phyloP scores from a whole-genome alignment of 2,797 vertebrate genomes.

The Coccyzus lansbergi region DNA sequence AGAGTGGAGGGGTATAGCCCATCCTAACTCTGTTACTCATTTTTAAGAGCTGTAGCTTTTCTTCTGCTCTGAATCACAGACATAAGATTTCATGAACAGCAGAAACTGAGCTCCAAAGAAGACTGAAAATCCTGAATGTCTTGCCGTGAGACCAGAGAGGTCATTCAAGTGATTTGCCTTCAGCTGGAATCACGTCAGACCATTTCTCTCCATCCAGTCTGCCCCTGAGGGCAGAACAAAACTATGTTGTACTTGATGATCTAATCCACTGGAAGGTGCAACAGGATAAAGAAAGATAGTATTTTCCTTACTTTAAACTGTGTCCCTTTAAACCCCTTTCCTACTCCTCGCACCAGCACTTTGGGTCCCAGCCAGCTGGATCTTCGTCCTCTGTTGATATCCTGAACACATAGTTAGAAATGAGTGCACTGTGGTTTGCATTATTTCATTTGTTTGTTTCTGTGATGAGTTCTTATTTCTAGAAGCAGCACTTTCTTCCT shows the following conservation, averaged over 20 bases:
- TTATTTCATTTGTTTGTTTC: slow-evolving; percentile 35
- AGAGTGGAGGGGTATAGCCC: background rate
- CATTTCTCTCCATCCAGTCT: background rate
- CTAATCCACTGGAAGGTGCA: slow-evolving; percentile 61
- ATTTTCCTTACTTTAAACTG: background rate
- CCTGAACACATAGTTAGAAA: slow-evolving; percentile 18
- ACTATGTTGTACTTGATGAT: slow-evolving; percentile 24
- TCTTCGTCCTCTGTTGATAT: background rate
- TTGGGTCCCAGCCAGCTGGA: background rate
- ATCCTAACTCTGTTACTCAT: background rate
- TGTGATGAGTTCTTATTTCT: slow-evolving; percentile 15
- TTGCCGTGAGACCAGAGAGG: accelerated
- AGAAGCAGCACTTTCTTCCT: slow-evolving; percentile 14
- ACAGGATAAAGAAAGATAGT: slow-evolving; percentile 35
- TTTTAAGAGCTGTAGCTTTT: background rate
- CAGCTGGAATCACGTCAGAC: background rate
- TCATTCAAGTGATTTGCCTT: background rate
- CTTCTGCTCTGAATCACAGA: background rate
- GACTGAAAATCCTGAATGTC: background rate
- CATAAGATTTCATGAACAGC: accelerated
- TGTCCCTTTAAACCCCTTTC: background rate
- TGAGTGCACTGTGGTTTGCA: slow-evolving; percentile 44
- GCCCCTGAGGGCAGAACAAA: background rate
- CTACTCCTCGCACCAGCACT: background rate
- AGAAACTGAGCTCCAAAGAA: background rate